Conservation (phyloP, 2,888 invertebrate species). For the Trichacis sp. region DNA sequence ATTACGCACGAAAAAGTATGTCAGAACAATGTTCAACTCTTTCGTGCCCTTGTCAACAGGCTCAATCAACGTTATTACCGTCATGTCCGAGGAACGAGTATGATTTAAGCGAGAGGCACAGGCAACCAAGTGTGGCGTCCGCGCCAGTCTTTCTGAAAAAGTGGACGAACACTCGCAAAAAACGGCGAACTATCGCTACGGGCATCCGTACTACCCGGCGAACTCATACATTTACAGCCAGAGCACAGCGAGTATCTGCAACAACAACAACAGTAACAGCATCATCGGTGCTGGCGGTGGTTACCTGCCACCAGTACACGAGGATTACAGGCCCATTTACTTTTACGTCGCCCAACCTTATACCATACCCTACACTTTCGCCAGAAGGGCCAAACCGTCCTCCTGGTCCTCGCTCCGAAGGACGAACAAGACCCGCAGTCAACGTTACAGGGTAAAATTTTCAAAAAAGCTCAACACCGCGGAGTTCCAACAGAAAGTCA, state of each 20-base stretch:
- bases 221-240: conserved; percentile 62
- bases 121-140: conserved; percentile 26
- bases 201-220: conserved; percentile 55
- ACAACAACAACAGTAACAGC: conserved; percentile 53
- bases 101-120: not conserved
- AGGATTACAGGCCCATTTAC: conserved; percentile 64
- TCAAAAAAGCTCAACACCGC: conserved; percentile 60
- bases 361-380: conserved; percentile 63
- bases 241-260: conserved; percentile 58
- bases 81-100: not conserved
- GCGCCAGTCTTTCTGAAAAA: conserved; percentile 47
- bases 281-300: conserved; percentile 55
- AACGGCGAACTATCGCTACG: conserved; percentile 62
- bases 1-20: too few species aligned
- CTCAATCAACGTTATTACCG: not conserved
- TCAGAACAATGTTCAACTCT: not conserved
- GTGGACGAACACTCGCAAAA: conserved; percentile 63
- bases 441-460: conserved; percentile 61
- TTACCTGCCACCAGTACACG: conserved; percentile 48
- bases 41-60: not conserved
- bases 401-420: conserved; percentile 51
- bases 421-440: conserved; percentile 51
- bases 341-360: conserved; percentile 65
- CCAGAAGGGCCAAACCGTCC: conserved; percentile 58
- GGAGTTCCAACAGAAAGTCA: conserved; percentile 63